These are phyloP conservation scores for Metopia argyrocephala DNA, from an alignment of 2,888 invertebrate species.

Conservation along the genomic window DNA sequence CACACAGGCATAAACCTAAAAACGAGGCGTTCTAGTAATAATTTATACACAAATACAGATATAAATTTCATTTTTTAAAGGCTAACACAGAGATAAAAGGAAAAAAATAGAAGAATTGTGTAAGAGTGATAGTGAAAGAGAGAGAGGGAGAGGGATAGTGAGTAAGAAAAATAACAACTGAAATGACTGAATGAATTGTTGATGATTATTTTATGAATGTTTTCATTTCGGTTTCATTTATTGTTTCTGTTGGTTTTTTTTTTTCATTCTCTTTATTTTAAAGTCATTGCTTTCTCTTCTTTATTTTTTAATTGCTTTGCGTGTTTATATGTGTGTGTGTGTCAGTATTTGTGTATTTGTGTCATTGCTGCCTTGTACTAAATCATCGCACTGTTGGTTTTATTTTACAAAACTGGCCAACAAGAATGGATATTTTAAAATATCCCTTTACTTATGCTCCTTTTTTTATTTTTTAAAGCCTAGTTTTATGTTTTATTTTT, in stretches of 20 bases:
- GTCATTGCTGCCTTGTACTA: not conserved
- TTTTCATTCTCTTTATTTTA: constrained; percentile 17
- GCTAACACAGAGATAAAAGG: not conserved
- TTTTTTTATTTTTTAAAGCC: constrained; percentile 7
- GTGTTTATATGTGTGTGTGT: not conserved
- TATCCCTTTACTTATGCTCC: constrained; percentile 37
- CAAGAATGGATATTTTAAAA: constrained; percentile 40
- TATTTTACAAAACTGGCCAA: constrained; percentile 36
- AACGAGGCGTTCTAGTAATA: constrained; percentile 5
- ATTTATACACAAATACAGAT: not conserved
- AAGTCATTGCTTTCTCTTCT: not conserved
- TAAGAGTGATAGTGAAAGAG: not conserved
- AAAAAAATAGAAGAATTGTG: constrained; percentile 17
- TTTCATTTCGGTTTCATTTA: constrained; percentile 58
- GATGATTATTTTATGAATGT: constrained; percentile 62
- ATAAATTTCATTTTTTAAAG: not conserved
- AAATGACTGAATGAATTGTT: constrained; percentile 42
- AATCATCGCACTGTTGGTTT: constrained; percentile 5
- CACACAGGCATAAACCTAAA: constrained; percentile 20
- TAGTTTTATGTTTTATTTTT: not conserved
- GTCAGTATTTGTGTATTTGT: not conserved
- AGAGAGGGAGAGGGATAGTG: constrained; percentile 15
- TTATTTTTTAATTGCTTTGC: not conserved
- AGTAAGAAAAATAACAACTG: not conserved
- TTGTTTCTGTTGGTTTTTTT: constrained; percentile 38